Evolutionary conservation across 92 coral and sea anemone genomes (phyloP), one percentile per base, ranked within the genome.

Genomic region (Blastomussa wellsi): DNA sequence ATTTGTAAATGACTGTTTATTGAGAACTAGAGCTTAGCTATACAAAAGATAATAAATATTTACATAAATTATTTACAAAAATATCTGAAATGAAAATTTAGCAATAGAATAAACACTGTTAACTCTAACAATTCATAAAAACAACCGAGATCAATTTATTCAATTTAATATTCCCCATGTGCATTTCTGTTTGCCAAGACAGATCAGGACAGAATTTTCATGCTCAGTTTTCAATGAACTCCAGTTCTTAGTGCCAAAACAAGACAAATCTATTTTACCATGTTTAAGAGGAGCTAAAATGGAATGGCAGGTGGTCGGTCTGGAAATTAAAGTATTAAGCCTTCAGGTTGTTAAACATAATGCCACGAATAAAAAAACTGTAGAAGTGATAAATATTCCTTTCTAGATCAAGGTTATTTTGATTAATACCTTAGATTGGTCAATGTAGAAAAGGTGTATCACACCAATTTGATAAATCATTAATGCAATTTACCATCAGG

Each of bases 41-140:
- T 81, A 57, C 65, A 57, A 57, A 57, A 22, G n/a, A 13, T 10
- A 22, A 47, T 44, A 33, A n/a, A 67, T 81, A 81, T 81, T 26
- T 81, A 67, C 77, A 81, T 28, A 81, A 44, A 44, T 44, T 44
- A 68, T 81, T 42, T 81, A 81, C 77, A 79, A 59, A 4, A 68
- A 67, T 68, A 67, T 81, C 20, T 32, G 15, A 81, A 81, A 68
- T 67, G 84, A 67, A 80, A 80, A 80, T 80, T 7, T 64, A 36
- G 17, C 20, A 38, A 79, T 60, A 79, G 14, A 16, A 31, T 75
- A 15, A 13, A 77, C 48, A 80, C 13, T 20, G 11, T 39, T 8
- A 7, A 44, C 47, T 48, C 13, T 69, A 65, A 51, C 60, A 35
- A 60, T 62, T 60, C 16, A 62, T 79, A 79, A 79, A 79, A 79